Evolutionary conservation across 2,888 invertebrate species (phyloP), one percentile per base, ranked within the genome.

Genomic region (Ectemnius lituratus): DNA sequence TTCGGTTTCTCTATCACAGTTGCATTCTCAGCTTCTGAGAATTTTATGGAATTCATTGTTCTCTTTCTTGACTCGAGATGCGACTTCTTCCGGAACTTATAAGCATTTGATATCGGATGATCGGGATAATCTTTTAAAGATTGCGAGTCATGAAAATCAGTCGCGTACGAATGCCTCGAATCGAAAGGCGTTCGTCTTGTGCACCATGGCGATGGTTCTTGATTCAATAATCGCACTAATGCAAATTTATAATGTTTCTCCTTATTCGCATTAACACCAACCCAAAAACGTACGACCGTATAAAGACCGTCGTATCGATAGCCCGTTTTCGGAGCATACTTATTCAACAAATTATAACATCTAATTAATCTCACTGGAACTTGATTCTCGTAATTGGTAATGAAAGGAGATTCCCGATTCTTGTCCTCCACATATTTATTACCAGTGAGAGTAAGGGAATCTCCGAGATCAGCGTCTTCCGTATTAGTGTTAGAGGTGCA

Each of bases 291-390:
- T 6, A 84, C 77, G 3, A 90, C 86, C 0, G 83, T 67, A 49
- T 90, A 90, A 4, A 90, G 78, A 6, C 90, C 90, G 59, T 90
- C 90, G 46, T 90, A 90, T 13, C 90, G 84, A 11, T 88, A 87
- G 5, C 90, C 90, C 1, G 90, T 90, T 79, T 88, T 88, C 8
- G 90, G 90, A 1, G 90, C 89, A 63, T 84, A 89, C 37, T 83
- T 75, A 52, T 90, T 88, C 3, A 85, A 79, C 1, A 89, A 73
- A 81, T 87, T 87, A 70, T 87, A 89, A 64, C 89, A 86, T 64
- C 90, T 85, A 2, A 90, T 82, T 37, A 90, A 73, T 49, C 90
- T 79, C n/a, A 90, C 57, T 2, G 90, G 90, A 52, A 90, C 84
- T 57, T 84, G 84, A 70, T 85, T 86, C 16, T 86, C 81, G 49